Conservation (phyloP, 2,113 vertebrate genomes). For the Erythrocercus mccallii region DNA sequence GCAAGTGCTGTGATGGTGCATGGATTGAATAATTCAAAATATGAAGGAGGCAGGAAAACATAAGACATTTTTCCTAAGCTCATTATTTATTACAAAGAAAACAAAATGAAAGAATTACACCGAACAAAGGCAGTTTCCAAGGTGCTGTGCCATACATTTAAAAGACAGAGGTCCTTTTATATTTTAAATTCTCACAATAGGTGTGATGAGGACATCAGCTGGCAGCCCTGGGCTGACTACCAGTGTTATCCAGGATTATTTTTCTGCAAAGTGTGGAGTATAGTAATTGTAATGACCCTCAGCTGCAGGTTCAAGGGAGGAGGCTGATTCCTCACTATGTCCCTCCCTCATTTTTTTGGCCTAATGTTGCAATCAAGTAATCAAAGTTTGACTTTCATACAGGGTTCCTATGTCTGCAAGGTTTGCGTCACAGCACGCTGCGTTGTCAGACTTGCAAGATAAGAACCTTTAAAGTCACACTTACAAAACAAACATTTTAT, state of each 20-base stretch:
- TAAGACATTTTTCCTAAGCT: neutral
- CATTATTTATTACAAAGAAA: neutral
- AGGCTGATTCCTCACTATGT: neutral
- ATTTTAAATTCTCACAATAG: neutral
- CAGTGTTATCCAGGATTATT: neutral
- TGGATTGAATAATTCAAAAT: neutral
- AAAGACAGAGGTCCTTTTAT: neutral
- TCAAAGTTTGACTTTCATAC: neutral
- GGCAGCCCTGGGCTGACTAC: neutral
- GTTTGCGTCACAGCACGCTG: neutral
- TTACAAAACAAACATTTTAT: neutral
- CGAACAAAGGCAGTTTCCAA: neutral
- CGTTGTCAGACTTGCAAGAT: neutral
- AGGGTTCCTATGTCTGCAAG: rapidly evolving
- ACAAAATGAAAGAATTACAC: neutral
- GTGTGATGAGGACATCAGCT: neutral
- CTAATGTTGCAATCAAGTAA: neutral
- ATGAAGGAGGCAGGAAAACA: neutral
- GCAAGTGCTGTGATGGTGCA: neutral
- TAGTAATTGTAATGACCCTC: neutral
- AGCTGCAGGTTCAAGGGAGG: neutral
- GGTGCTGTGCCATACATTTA: neutral
- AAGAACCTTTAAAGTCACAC: neutral
- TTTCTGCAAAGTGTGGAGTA: neutral
- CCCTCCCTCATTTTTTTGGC: neutral